These are phyloP conservation scores for Pterocles burchelli DNA, from an alignment of 2,113 vertebrate genomes.

Conservation along the genomic window DNA sequence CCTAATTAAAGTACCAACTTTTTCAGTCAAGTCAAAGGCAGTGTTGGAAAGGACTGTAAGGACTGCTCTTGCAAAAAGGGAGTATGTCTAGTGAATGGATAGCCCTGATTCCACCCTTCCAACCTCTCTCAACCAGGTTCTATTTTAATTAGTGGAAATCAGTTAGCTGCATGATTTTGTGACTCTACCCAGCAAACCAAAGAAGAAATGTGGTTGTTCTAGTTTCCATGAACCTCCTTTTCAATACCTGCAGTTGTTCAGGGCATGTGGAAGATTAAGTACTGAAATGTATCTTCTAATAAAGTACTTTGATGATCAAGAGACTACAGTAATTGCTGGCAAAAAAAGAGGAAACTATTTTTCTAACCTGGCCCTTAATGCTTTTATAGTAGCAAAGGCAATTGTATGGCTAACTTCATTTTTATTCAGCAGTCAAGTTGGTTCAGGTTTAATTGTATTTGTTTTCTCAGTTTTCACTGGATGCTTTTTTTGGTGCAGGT, in stretches of 20 bases:
- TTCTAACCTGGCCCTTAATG: neutral
- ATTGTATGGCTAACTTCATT: neutral
- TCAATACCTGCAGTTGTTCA: neutral
- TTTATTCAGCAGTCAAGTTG: neutral
- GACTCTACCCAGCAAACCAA: neutral
- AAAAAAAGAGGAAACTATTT: neutral
- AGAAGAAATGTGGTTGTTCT: neutral
- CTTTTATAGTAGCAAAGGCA: neutral
- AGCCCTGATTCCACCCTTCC: neutral
- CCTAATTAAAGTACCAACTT: neutral
- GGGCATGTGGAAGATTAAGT: neutral
- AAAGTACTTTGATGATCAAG: neutral
- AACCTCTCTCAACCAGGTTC: neutral
- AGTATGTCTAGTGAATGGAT: neutral
- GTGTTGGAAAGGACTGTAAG: neutral
- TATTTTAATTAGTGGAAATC: neutral
- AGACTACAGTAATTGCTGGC: neutral
- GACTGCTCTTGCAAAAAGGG: neutral
- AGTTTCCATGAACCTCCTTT: neutral
- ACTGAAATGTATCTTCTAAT: neutral
- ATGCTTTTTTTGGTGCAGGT: neutral
- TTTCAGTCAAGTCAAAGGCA: neutral
- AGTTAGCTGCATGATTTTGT: neutral
- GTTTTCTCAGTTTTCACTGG: neutral
- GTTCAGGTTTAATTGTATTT: neutral